Base-by-base conservation (phyloP, 2,113 vertebrate genomes). In the Prunella fulvescens region DNA sequence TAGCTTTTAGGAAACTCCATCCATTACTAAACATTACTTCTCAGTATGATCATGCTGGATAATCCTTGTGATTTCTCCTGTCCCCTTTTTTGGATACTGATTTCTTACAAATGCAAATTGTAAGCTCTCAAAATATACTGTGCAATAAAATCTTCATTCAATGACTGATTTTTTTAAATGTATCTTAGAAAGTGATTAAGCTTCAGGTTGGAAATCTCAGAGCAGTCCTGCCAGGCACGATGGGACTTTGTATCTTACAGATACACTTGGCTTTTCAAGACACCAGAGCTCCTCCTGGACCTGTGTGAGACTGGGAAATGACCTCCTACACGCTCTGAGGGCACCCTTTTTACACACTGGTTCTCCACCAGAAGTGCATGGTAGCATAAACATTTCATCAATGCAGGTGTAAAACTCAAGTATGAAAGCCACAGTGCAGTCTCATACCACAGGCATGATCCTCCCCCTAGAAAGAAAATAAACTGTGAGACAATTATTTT, bases 31-130 rank as follows among this genome's bases (percentile, higher is more conserved):
- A 77, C 0, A 0, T 80, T 42, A 19, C 13, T 29, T 8, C 67
- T 83, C 11, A 37, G 25, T 39, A 60, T 0, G 0, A 11, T 91
- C 48, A 26, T 3, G 6, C 7, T 53, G 42, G 14, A n/a, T 81
- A 84, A 79, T 48, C 33, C 60, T 33, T 81, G 51, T 70, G 51
- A 47, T 90, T 71, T 53, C 45, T 61, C 7, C 23, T 42, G 3
- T 81, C 40, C 19, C 19, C 12, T 51, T 92, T 72, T 88, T 74
- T 71, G 53, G 28, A 45, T 65, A 12, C 33, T 79, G 53, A 58
- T 58, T 86, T 76, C 62, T 82, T 69, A 65, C 9, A 81, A n/a
- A 37, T 66, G 39, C 47, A 56, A 7, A 62, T 66, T 86, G 45
- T 16, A 90, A 54, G 9, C 6, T 7, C 39, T 81, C 26, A 17